Evolutionary conservation across 2,797 vertebrate species (phyloP).

Genomic region (Rhinichthys osculus): DNA sequence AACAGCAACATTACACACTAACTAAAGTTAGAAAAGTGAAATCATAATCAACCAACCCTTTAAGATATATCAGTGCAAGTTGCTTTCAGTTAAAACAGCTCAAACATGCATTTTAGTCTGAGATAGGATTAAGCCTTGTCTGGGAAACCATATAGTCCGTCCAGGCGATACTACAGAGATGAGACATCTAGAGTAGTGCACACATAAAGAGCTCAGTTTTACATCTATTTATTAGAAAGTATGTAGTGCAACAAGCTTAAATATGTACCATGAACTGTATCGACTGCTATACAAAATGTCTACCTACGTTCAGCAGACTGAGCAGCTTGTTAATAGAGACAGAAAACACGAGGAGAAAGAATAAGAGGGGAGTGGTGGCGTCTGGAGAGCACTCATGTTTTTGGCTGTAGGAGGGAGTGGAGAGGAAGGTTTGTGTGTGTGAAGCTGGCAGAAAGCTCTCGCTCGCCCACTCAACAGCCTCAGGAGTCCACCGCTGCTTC

Average conservation of each 20-base stretch:
- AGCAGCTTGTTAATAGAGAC: slow-evolving; percentile 37
- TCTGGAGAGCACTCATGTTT: background rate
- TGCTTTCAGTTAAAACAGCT: background rate
- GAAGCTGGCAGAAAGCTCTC: background rate
- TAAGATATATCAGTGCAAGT: background rate
- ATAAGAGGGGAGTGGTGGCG: background rate
- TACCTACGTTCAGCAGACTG: background rate
- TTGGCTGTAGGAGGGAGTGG: slow-evolving; percentile 3
- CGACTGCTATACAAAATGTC: background rate
- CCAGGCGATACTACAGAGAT: background rate
- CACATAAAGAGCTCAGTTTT: background rate
- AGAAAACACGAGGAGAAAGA: slow-evolving; percentile 14
- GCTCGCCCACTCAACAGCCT: background rate
- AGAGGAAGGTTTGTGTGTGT: slow-evolving; percentile 5
- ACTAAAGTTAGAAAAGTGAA: too few species aligned
- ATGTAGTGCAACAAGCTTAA: background rate
- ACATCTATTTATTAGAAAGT: background rate
- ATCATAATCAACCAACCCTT: too few species aligned
- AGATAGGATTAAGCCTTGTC: background rate
- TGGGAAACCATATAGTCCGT: too few species aligned
- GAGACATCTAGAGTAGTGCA: background rate
- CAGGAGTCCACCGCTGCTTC: background rate
- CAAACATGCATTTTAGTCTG: background rate
- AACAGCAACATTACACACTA: too few species aligned
- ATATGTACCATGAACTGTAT: background rate